Evolutionary conservation across 2,113 vertebrate genomes (phyloP), one percentile per base, ranked within the genome.

Genomic region (Trichechus manatus): DNA sequence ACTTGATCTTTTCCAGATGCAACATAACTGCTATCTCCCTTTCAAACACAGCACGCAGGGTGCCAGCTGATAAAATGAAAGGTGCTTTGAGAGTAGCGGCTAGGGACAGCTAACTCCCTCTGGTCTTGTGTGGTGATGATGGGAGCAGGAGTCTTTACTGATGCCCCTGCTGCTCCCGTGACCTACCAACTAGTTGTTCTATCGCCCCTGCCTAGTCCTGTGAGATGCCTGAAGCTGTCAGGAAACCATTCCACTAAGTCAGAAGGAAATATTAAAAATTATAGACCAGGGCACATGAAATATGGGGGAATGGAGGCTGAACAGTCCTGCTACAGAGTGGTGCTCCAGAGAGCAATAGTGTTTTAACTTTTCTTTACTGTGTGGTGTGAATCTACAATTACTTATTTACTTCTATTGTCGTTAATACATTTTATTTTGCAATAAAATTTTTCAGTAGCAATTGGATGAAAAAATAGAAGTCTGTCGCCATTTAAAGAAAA

Each of bases 1-100:
- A 42, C 87, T 77, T 95, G 78, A 94, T 97, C 74, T 93, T 94
- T 97, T 96, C 95, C 96, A 97, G 96, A 96, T 96, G 95, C 31
- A 91, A 44, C 39, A 22, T 42, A 82, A 78, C 53, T 44, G 50
- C 82, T 83, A 82, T 86, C 94, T 95, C 64, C 42, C 64, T 92
- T 81, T 83, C 75, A 84, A 92, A 47, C 59, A 81, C 53, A 87
- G 70, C 50, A 29, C 56, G 42, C 70, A 72, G 75, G 39, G 27
- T 93, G 29, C 87, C 90, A 89, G 56, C 66, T 80, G 89, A 90
- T 70, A 87, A 94, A 83, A 84, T 81, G 53, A 87, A 93, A 89
- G 29, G 44, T 91, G 84, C 13, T 93, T 64, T 80, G 47, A 84
- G 56, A 93, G 39, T 36, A 93, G 68, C 63, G 89, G 44, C 53